A percentile compares a stretch with the other conserved stretches of the same genome.
Evolutionary conservation across 2,797 vertebrate genomes (phyloP).

Genomic region (Cyclura pinguis): DNA sequence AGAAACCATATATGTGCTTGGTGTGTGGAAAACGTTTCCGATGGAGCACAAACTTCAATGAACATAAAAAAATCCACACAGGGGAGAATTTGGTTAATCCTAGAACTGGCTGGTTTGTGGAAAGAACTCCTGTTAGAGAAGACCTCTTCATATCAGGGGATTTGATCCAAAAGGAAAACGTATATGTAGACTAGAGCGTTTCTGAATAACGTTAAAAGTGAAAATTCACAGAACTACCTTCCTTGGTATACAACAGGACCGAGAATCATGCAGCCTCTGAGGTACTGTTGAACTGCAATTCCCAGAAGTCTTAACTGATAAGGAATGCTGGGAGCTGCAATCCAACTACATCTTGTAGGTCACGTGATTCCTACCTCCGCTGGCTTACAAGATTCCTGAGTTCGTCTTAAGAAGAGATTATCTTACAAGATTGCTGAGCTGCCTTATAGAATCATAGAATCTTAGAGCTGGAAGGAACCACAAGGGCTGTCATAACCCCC

Average conservation of each 20-base stretch:
- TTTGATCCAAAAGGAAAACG: not conserved
- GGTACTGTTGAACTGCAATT: too few species aligned
- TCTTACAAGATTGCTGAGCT: not conserved
- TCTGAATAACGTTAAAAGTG: too few species aligned
- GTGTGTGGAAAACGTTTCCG: slow-evolving; percentile 25
- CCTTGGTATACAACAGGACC: too few species aligned
- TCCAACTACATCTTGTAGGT: too few species aligned
- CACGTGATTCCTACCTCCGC: too few species aligned
- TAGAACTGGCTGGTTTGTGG: slow-evolving; percentile 77
- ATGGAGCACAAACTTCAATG: slow-evolving; percentile 10
- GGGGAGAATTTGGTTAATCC: slow-evolving; percentile 77
- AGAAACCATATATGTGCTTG: not conserved
- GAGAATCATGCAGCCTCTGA: too few species aligned
- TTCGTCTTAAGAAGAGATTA: not conserved
- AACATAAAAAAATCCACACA: slow-evolving; percentile 28
- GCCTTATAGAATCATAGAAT: not conserved
- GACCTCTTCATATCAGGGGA: slow-evolving; percentile 67
- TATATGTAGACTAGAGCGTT: not conserved
- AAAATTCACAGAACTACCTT: not conserved
- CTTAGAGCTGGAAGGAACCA: too few species aligned
- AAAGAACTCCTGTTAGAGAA: slow-evolving; percentile 82
- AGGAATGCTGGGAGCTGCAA: too few species aligned
- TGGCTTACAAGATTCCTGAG: too few species aligned
- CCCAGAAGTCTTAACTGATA: too few species aligned
- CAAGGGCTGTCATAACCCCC: too few species aligned